phyloP scores from a whole-genome alignment of 2,113 vertebrate genomes.

The Hydrochoerus hydrochaeris region DNA sequence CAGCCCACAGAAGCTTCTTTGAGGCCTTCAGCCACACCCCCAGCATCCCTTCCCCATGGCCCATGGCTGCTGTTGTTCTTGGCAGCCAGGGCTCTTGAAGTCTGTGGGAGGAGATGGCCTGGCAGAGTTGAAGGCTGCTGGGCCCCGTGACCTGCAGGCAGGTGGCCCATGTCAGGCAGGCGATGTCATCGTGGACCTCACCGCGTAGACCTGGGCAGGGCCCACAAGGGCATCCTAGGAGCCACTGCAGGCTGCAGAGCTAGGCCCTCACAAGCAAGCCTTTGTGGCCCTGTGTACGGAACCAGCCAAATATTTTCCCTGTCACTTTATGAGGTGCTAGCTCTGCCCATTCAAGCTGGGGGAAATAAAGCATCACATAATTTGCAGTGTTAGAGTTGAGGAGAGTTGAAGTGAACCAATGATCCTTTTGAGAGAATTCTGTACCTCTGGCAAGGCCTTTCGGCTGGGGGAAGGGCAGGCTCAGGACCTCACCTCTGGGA shows the following conservation, averaged over 20 bases:
- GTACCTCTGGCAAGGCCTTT: slow-evolving; percentile 35
- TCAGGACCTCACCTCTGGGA: not conserved
- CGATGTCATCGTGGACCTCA: slow-evolving; percentile 66
- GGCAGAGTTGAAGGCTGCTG: slow-evolving; percentile 69
- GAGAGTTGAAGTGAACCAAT: slow-evolving; percentile 58
- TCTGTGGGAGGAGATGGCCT: not conserved
- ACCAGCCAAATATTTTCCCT: slow-evolving; percentile 76
- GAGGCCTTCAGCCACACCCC: not conserved
- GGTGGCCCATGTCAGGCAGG: slow-evolving; percentile 76
- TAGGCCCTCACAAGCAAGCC: slow-evolving; percentile 70
- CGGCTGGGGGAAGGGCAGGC: not conserved
- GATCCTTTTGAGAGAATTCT: slow-evolving; percentile 27
- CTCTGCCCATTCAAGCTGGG: slow-evolving; percentile 72
- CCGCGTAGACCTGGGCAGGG: slow-evolving; percentile 71
- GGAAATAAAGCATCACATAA: slow-evolving; percentile 68
- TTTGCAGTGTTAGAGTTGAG: slow-evolving; percentile 46
- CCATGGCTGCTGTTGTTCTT: not conserved
- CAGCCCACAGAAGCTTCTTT: slow-evolving; percentile 36
- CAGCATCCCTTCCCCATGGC: not conserved
- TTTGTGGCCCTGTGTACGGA: slow-evolving; percentile 75
- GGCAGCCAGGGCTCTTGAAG: slow-evolving; percentile 47
- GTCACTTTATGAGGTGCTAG: slow-evolving; percentile 81
- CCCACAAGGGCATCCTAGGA: slow-evolving; percentile 36
- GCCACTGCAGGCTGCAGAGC: not conserved
- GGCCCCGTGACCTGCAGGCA: slow-evolving; percentile 75